phyloP scores from a whole-genome alignment of 2,888 invertebrate genomes.

The Diarsia mendica region DNA sequence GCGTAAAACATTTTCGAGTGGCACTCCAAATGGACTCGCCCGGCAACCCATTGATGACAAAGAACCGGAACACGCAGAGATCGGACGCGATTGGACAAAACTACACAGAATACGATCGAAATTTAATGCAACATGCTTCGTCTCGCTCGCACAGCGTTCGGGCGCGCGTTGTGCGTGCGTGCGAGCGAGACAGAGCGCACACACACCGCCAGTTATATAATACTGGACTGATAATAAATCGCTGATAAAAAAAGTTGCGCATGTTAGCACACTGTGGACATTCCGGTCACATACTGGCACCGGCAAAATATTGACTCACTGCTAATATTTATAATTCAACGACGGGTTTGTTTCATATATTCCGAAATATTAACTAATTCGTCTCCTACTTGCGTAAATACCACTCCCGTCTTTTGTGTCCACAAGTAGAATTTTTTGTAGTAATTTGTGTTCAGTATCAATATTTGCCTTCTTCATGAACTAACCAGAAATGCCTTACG shows the following conservation, averaged over 20 bases:
- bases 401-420: neutral
- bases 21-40: slow-evolving; percentile 90
- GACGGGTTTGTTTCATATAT: slow-evolving; percentile 11
- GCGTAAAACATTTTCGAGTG: slow-evolving; percentile 79
- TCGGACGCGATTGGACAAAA: slow-evolving; percentile 91
- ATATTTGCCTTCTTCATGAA: neutral
- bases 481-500: neutral
- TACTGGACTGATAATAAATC: slow-evolving; percentile 86
- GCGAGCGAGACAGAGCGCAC: slow-evolving; percentile 75
- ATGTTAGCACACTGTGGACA: slow-evolving; percentile 76
- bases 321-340: slow-evolving; percentile 26
- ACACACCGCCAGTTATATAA: slow-evolving; percentile 85
- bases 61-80: slow-evolving; percentile 92
- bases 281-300: slow-evolving; percentile 55
- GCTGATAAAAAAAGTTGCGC: slow-evolving; percentile 87
- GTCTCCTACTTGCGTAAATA: neutral
- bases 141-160: slow-evolving; percentile 76
- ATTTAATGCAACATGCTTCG: slow-evolving; percentile 83
- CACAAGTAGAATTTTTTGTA: neutral
- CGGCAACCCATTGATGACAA: slow-evolving; percentile 93
- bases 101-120: slow-evolving; percentile 89
- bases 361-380: slow-evolving; percentile 6
- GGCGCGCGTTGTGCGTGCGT: slow-evolving; percentile 57
- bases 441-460: neutral
- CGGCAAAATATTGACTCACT: slow-evolving; percentile 43